Conservation (phyloP, 2,797 vertebrate species). For the Hybognathus amarus region DNA sequence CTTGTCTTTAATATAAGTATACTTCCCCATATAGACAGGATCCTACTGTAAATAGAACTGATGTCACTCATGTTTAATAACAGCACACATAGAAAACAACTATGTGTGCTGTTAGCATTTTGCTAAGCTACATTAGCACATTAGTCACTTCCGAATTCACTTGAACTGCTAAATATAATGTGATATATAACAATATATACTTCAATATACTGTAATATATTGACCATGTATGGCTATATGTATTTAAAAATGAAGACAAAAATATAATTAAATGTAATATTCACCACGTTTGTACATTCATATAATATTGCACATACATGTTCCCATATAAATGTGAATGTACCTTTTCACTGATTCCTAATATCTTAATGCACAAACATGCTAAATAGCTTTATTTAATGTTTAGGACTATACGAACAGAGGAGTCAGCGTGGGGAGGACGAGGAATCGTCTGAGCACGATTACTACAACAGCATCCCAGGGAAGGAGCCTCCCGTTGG, state of each 20-base stretch:
- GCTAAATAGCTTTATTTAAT: constrained; percentile 39
- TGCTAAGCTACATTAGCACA: not conserved
- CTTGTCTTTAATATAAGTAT: not conserved
- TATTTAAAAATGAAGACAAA: no score
- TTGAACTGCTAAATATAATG: not conserved
- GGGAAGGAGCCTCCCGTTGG: constrained; percentile 95
- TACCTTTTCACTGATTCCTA: not conserved
- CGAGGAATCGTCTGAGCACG: constrained; percentile 82
- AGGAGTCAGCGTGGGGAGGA: constrained; percentile 86
- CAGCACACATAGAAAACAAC: not conserved
- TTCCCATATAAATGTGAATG: no score
- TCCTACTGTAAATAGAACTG: not conserved
- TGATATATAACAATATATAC: no score
- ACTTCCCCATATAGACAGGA: not conserved
- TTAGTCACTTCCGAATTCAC: not conserved
- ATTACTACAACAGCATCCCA: constrained; percentile 97
- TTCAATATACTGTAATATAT: no score
- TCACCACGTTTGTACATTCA: no score
- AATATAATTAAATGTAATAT: no score
- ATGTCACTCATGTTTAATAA: not conserved
- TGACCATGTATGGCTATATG: no score
- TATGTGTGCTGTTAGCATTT: not conserved
- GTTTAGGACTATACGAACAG: constrained; percentile 77
- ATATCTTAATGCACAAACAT: constrained; percentile 30
- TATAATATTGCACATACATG: no score